Evolutionary conservation across 2,888 invertebrate species (phyloP).

Genomic region (Tinea trinotella): DNA sequence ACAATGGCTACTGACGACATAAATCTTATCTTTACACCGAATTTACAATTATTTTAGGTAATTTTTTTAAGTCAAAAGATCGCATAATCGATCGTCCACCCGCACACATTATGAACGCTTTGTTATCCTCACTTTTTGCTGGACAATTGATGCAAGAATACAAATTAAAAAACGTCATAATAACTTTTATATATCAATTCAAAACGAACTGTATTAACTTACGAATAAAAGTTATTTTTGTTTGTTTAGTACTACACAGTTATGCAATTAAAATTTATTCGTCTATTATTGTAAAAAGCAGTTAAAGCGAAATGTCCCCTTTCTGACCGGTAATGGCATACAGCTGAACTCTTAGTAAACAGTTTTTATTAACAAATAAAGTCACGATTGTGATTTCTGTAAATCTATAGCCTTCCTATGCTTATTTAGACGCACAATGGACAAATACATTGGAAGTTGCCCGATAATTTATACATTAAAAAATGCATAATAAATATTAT

Average conservation of each 20-base stretch:
- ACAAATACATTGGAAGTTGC: no score
- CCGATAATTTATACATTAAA: no score
- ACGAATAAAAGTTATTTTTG: not conserved
- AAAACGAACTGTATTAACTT: not conserved
- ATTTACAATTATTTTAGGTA: conserved; percentile 59
- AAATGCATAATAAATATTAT: no score
- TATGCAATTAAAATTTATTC: not conserved
- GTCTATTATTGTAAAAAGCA: conserved; percentile 55
- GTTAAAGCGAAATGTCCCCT: conserved; percentile 54
- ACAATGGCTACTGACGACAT: conserved; percentile 62
- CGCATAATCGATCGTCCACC: conserved; percentile 64
- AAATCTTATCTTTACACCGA: conserved; percentile 56
- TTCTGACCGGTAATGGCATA: conserved; percentile 47
- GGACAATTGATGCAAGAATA: conserved; percentile 41
- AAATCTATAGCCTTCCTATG: no score
- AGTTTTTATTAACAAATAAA: not conserved
- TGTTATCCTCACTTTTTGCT: conserved; percentile 56
- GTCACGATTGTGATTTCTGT: not conserved
- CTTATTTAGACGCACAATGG: no score
- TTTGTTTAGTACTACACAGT: not conserved
- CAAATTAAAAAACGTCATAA: not conserved
- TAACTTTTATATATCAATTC: not conserved
- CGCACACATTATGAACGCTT: conserved; percentile 52
- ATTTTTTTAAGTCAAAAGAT: conserved; percentile 37
- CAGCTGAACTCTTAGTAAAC: conserved; percentile 46